Base-by-base conservation (phyloP, 2,888 invertebrate species). In the Epistrophe grossulariae region DNA sequence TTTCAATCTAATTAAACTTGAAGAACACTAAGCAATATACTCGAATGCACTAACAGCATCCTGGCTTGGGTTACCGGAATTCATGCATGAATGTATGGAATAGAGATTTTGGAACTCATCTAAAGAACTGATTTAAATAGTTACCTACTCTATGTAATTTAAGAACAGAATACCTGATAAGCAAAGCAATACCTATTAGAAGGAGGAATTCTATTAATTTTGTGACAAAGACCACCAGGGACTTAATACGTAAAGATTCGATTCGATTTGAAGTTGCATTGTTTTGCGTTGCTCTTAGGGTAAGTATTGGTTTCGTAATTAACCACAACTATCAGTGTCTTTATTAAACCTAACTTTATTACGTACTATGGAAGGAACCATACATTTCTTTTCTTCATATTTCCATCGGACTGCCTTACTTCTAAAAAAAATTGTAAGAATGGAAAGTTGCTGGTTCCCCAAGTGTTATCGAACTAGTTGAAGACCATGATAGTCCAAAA, bases 181-280 rank as follows among this genome's bases (percentile, higher is more conserved):
- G 8, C 10, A 64, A n/a, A 64, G 13, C 15, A 64, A 64, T 19
- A 43, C n/a, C 10, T 19, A 45, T 28, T 28, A 64, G 43, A 43
- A 15, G 15, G 15, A 43, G 45, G 45, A 64, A 45, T 38, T 24
- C 45, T n/a, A 60, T 19, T 38, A 11, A 38, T 43, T 43, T 15
- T 43, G 4, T 43, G 43, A 43, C 13, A 60, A 60, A 13, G 19
- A 60, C 19, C 13, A 19, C 59, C 59, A 45, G 5, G 9, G 28
- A 64, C 45, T 64, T n/a, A 24, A 45, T n/a, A 48, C 45, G n/a
- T 48, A 45, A 64, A 28, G 45, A 64, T 64, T 45, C n/a, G 24
- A 64, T 64, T 45, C 9, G 28, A 38, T 60, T 38, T 19, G 19
- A 38, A 60, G 17, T 60, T 60, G 59, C 19, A 38, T 19, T 57